Base-by-base conservation (phyloP, 2,113 vertebrate genomes). In the Bujurquina vittata region DNA sequence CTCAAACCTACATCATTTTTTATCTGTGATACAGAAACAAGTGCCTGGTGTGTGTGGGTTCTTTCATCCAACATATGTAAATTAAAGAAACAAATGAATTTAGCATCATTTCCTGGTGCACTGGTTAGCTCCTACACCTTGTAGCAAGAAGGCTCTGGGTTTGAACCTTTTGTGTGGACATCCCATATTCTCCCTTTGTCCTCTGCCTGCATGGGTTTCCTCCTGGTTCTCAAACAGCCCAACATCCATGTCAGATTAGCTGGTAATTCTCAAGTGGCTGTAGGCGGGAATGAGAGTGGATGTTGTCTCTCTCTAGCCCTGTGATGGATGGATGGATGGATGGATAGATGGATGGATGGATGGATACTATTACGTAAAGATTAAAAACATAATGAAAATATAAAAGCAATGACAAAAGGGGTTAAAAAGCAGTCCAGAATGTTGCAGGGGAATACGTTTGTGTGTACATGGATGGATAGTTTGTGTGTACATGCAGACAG, bases 321-420 rank as follows among this genome's bases (percentile, higher is more conserved):
- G 12, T 15, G 14, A 15, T 46, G 1, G 23, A 43, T 46, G 4
- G 23, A 69, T 52, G 29, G 23, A 52, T 69, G 23, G 18, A 20
- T 69, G 37, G 23, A 26, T 10, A 22, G 23, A 49, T 69, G 23
- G 65, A 31, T 31, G 31, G 33, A 33, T 33, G 6, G 33, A 69
- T 29, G 7, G 22, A 69, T 26, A 22, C 26, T 75, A 60, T 0
- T 40, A 15, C 18, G 52, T 46, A 43, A 26, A 80, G 81, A 83
- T 83, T 61, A 77, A 83, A 84, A 74, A n/a, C 26, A 59, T 12
- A 40, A 67, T 18, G 46, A 37, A 65, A 61, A 83, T 52, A 56
- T 73, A 62, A 78, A 43, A 78, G 23, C 57, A 83, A 59, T 87
- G 77, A 83, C 49, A 85, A 77, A 75, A 65, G 65, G 81, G 73